Conservation (phyloP, 2,113 vertebrate species). For the Hippocampus mohnikei region DNA sequence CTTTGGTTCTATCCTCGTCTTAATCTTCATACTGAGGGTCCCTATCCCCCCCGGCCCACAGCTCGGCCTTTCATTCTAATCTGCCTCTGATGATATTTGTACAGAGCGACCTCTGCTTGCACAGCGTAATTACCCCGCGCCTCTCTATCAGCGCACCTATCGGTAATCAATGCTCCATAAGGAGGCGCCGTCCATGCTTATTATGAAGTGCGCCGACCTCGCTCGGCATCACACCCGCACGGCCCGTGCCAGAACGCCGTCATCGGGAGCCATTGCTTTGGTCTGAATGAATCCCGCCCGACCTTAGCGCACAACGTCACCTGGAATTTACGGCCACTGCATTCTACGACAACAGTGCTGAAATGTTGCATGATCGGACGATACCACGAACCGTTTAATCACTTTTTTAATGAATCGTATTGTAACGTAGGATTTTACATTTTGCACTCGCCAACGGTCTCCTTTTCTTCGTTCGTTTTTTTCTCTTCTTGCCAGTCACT, state of each 20-base stretch:
- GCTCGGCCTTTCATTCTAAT: slow-evolving; percentile 69
- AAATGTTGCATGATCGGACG: not conserved
- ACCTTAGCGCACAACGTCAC: slow-evolving; percentile 45
- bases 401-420: too few species aligned
- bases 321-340: not conserved
- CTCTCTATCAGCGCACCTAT: slow-evolving; percentile 71
- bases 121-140: slow-evolving; percentile 70
- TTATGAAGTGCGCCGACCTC: slow-evolving; percentile 68
- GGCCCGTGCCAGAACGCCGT: not conserved
- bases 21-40: slow-evolving; percentile 39
- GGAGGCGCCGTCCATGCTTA: slow-evolving; percentile 69
- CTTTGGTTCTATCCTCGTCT: slow-evolving; percentile 1
- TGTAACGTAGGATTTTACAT: too few species aligned
- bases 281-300: slow-evolving; percentile 46
- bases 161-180: slow-evolving; percentile 77
- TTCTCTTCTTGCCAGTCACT: too few species aligned
- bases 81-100: slow-evolving; percentile 77
- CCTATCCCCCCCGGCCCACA: slow-evolving; percentile 56
- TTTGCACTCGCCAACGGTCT: too few species aligned
- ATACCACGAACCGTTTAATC: too few species aligned
- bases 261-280: not conserved
- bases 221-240: slow-evolving; percentile 28
- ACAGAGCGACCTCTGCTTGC: slow-evolving; percentile 71
- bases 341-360: not conserved
- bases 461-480: too few species aligned